Percentiles rank a stretch among this genome's conserved stretches.
These are phyloP conservation scores for Ligdia adustata DNA, from an alignment of 2,888 invertebrate genomes.

Conservation along the genomic window DNA sequence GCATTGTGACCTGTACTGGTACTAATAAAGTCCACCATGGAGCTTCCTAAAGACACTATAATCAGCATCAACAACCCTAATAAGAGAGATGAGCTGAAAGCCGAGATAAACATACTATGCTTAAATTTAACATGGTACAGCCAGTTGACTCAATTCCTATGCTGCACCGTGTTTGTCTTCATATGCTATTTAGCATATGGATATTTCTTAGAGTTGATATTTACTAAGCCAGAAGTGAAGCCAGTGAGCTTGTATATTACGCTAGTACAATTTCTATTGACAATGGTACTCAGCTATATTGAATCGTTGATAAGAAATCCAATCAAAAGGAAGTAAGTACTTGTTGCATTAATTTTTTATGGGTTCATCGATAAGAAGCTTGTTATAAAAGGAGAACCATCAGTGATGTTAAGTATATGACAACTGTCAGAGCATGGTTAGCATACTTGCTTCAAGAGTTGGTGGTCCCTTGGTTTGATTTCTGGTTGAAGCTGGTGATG, in stretches of 20 bases:
- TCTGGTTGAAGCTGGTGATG: no score
- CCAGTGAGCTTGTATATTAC: conserved; percentile 97
- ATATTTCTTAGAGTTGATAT: conserved; percentile 96
- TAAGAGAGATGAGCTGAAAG: conserved; percentile 47
- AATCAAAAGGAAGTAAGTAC: conserved; percentile 82
- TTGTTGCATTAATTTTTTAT: conserved; percentile 64
- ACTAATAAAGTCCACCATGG: conserved; percentile 43
- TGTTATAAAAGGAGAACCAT: no score
- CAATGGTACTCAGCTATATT: conserved; percentile 90
- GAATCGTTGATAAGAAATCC: conserved; percentile 88
- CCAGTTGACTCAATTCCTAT: conserved; percentile 87
- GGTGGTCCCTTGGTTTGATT: no score
- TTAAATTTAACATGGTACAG: conserved; percentile 88
- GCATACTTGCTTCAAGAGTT: no score
- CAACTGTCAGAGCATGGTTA: no score
- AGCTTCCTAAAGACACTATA: conserved; percentile 60
- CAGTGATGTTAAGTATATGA: no score
- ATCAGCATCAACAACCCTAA: conserved; percentile 60
- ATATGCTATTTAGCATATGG: conserved; percentile 95
- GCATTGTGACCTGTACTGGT: no score
- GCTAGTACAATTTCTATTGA: conserved; percentile 94
- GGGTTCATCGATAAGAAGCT: no score
- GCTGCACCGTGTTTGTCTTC: conserved; percentile 92
- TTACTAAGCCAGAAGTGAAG: conserved; percentile 94
- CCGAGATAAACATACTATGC: conserved; percentile 87